Base-by-base conservation (phyloP, 2,113 vertebrate species). In the Planiliza haematocheilus region DNA sequence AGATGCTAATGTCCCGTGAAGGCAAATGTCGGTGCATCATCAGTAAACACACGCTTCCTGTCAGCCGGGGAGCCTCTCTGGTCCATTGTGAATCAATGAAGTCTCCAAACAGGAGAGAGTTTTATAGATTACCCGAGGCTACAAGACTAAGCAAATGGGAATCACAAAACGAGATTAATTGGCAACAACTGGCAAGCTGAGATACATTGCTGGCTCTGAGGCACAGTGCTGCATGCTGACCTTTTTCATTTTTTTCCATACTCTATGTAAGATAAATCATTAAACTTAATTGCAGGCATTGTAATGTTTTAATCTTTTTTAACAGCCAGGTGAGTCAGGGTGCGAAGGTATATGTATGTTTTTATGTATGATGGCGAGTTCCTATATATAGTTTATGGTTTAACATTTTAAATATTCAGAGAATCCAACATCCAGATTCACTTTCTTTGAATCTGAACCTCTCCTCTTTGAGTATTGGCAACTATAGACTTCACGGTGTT, bases 1-100 rank as follows among this genome's bases (percentile, higher is more conserved):
- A 72, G 74, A 86, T 80, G 81, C 74, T 91, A 92, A 92, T 91
- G 91, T 91, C 72, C 87, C 70, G 63, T 89, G 88, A 91, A 92
- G 76, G 81, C 73, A 78, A 90, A 84, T 84, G 83, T 72, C 36
- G 81, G 84, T 77, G 75, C 74, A 80, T 90, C 88, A 90, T 89
- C 88, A 81, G 82, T 88, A 90, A 81, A 89, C 82, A 74, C 80
- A 71, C n/a, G 14, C 46, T 69, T 80, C 45, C 85, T 75, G 82
- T 85, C 84, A 81, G 86, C 82, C 52, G 13, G 45, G 60, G 72
- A 80, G 82, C 46, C 78, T 58, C 68, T 42, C 60, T 37, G 70
- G 45, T 77, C 81, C 75, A 71, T 63, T 74, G 79, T 74, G 64
- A 86, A 89, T 90, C 87, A 79, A 88, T 88, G 64, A 83, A 82